A percentile compares a stretch with the other conserved stretches of the same genome.
These are phyloP conservation scores for Drosophila repletoides DNA, from an alignment of 1,140 invertebrate genomes.

Conservation along the genomic window DNA sequence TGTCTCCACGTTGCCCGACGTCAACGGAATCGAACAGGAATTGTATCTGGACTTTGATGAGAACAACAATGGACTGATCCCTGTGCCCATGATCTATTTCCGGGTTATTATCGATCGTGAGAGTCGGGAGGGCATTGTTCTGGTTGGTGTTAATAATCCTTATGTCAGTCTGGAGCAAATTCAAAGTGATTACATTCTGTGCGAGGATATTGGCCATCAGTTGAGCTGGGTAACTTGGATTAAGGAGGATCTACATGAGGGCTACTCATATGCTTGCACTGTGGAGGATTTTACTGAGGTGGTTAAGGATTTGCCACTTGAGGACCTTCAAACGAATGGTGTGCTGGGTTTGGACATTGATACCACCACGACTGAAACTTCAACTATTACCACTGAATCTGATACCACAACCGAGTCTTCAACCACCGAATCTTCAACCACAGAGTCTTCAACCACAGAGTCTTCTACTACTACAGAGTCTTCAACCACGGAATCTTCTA, in stretches of 20 bases:
- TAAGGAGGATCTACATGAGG: slow-evolving; percentile 83
- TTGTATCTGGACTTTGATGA: slow-evolving; percentile 83
- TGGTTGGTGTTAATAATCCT: slow-evolving; percentile 86
- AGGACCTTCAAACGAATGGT: slow-evolving; percentile 67
- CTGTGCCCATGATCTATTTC: slow-evolving; percentile 85
- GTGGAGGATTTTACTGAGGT: slow-evolving; percentile 84
- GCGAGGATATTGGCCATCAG: slow-evolving; percentile 83
- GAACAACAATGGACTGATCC: slow-evolving; percentile 80
- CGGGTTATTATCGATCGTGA: slow-evolving; percentile 84
- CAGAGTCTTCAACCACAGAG: not conserved
- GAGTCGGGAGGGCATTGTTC: slow-evolving; percentile 83
- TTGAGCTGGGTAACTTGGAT: slow-evolving; percentile 84
- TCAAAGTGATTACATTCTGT: slow-evolving; percentile 82
- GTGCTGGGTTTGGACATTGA: slow-evolving; percentile 63
- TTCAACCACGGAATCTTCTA: not conserved
- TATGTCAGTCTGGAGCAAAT: slow-evolving; percentile 80
- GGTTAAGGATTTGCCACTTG: slow-evolving; percentile 82
- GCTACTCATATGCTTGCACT: slow-evolving; percentile 87
- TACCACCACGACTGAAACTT: slow-evolving; percentile 2
- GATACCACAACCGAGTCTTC: not conserved
- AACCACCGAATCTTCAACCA: not conserved
- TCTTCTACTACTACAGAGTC: not conserved
- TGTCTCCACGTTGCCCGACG: slow-evolving; percentile 83
- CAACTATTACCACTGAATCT: not conserved
- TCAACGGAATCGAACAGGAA: slow-evolving; percentile 78